Base-by-base conservation (phyloP, 2,113 vertebrate genomes). In the Cercopithecus mona region DNA sequence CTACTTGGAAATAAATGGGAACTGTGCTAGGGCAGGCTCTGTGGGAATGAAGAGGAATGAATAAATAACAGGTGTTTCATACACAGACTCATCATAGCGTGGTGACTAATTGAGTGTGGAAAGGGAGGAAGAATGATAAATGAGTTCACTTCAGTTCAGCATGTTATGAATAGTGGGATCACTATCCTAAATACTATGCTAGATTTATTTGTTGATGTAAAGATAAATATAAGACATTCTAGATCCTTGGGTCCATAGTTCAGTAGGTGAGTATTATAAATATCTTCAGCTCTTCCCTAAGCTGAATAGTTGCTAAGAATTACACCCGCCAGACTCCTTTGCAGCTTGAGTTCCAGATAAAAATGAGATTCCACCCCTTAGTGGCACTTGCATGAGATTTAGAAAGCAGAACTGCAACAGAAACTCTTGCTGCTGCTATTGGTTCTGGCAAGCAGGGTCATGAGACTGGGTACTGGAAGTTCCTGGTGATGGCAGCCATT, bases 81-180 rank as follows among this genome's bases (percentile, higher is more conserved):
- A 50, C 0, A 7, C 8, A 43, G 8, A 55, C 18, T 40, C 12
- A 50, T 52, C 22, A 8, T 16, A 40, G 17, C 30, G 0, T 35
- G 32, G 20, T 80, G 35, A 48, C 13, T 72, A 22, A 30, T 16
- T 30, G 55, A 52, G 11, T 10, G 10, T 20, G 5, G n/a, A 27
- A 43, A 73, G 32, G 48, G 52, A n/a, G 6, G 30, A 61, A 48
- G 45, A 43, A 8, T 45, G 45, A 76, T 84, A 14, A 20, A 38
- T 11, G 8, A 2, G 12, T 22, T 61, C 9, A 52, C 6, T 35
- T 76, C 30, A 82, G 11, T 18, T 57, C 16, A 20, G 12, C 13
- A 61, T 23, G n/a, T 40, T 50, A 50, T 35, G 2, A 61, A 43
- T 40, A 25, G 35, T 61, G 25, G 43, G 25, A 18, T 50, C 6